Conservation (phyloP, 2,797 vertebrate genomes). For the Tympanoctomys barrerae region DNA sequence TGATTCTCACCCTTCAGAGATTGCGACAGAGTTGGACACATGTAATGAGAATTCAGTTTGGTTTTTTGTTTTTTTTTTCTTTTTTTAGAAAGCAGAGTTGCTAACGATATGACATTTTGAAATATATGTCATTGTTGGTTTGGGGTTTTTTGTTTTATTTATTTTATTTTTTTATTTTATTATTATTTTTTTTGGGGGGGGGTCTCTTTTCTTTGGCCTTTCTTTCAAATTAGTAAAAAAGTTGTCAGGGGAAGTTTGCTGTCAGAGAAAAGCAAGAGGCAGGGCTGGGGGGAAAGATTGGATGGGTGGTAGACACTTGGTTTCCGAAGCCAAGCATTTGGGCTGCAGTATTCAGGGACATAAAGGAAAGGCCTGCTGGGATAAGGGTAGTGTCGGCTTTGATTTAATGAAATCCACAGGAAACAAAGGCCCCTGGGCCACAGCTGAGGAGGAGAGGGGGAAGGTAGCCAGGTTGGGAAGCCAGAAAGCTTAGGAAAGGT, state of each 20-base stretch:
- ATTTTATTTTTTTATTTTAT: too few species aligned
- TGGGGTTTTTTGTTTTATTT: too few species aligned
- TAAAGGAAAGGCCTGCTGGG: neutral
- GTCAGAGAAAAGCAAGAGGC: neutral
- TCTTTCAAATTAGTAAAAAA: neutral
- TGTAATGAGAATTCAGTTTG: neutral
- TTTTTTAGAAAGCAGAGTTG: neutral
- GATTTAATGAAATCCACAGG: neutral
- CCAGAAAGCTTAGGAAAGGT: neutral
- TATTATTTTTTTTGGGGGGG: too few species aligned
- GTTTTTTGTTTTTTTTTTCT: neutral
- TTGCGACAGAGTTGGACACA: neutral
- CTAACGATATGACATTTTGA: conserved; percentile 39
- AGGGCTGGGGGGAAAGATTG: neutral
- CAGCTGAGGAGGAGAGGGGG: neutral
- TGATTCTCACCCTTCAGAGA: neutral
- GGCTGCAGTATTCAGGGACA: too few species aligned
- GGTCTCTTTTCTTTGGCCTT: neutral
- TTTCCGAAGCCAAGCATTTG: neutral
- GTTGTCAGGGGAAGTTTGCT: neutral
- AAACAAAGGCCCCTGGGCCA: neutral
- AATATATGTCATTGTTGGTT: neutral
- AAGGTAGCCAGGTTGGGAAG: neutral
- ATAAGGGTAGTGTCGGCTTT: neutral
- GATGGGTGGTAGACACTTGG: neutral